Evolutionary conservation across 2,113 vertebrate genomes (phyloP).

Genomic region (Polypterus bichir): DNA sequence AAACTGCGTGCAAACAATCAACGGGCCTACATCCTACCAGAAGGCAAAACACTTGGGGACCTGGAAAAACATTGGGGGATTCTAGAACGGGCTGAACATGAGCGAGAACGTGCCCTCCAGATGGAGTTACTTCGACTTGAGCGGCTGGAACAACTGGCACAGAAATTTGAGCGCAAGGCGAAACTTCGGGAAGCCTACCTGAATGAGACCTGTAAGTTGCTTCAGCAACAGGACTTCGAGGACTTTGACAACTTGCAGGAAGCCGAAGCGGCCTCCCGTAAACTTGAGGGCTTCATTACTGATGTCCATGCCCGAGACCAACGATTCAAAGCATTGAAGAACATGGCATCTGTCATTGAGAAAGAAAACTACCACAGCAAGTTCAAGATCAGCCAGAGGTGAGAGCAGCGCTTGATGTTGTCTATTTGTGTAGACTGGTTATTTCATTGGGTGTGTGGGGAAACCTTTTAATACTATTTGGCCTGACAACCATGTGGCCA

Average conservation of each 20-base stretch:
- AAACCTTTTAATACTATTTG: no score
- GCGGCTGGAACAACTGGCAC: slow-evolving; percentile 65
- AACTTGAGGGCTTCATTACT: slow-evolving; percentile 63
- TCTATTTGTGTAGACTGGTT: not conserved
- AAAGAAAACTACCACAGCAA: slow-evolving; percentile 66
- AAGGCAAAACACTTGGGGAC: slow-evolving; percentile 55
- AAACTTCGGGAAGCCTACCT: slow-evolving; percentile 64
- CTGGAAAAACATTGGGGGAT: slow-evolving; percentile 62
- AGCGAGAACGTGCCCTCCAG: slow-evolving; percentile 48
- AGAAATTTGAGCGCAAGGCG: slow-evolving; percentile 67
- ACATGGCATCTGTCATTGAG: slow-evolving; percentile 55
- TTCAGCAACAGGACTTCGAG: slow-evolving; percentile 48
- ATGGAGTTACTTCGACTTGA: slow-evolving; percentile 61
- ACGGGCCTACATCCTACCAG: slow-evolving; percentile 51
- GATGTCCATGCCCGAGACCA: slow-evolving; percentile 62
- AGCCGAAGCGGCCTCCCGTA: slow-evolving; percentile 50
- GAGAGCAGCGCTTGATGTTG: slow-evolving; percentile 14
- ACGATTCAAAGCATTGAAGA: slow-evolving; percentile 54
- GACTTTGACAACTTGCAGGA: slow-evolving; percentile 34
- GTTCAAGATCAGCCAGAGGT: slow-evolving; percentile 49
- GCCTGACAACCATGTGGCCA: no score
- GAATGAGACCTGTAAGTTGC: slow-evolving; percentile 51
- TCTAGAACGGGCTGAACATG: slow-evolving; percentile 57
- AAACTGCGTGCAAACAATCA: slow-evolving; percentile 66
- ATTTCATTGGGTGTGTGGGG: no score